Evolutionary conservation across 2,888 invertebrate species (phyloP).

Genomic region (Catocala fraxini): DNA sequence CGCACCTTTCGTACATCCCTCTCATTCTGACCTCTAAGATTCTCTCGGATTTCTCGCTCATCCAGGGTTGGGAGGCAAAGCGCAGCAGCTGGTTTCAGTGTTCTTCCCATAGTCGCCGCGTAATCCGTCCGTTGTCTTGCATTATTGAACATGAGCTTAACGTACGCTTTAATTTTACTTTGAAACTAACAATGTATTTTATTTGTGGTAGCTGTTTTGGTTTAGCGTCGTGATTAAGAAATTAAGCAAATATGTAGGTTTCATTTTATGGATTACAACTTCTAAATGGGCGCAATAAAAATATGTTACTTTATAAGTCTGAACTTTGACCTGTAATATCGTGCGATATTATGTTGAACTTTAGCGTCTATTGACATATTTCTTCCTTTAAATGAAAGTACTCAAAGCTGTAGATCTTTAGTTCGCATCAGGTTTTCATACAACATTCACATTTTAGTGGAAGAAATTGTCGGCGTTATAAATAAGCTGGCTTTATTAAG

Average conservation of each 20-base stretch:
- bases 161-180: slow-evolving; percentile 17
- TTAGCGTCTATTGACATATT: too few species aligned
- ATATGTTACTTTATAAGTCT: too few species aligned
- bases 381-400: too few species aligned
- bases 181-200: slow-evolving; percentile 21
- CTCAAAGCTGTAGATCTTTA: too few species aligned
- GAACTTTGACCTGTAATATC: too few species aligned
- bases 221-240: neutral
- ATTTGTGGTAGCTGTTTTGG: slow-evolving; percentile 9
- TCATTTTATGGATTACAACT: too few species aligned
- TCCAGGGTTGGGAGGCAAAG: neutral
- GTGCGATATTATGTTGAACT: too few species aligned
- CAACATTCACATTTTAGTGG: too few species aligned
- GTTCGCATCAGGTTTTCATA: too few species aligned
- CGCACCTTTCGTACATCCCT: neutral
- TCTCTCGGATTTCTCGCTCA: neutral
- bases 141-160: slow-evolving; percentile 24
- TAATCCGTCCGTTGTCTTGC: slow-evolving; percentile 16
- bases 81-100: neutral
- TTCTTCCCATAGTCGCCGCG: slow-evolving; percentile 4
- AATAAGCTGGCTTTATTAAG: too few species aligned
- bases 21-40: neutral
- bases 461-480: too few species aligned
- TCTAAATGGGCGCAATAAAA: too few species aligned
- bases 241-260: neutral